These are phyloP conservation scores for Aplysina aerophoba DNA, from an alignment of 37 sponge, comb jelly and placozoan genomes.

Conservation along the genomic window DNA sequence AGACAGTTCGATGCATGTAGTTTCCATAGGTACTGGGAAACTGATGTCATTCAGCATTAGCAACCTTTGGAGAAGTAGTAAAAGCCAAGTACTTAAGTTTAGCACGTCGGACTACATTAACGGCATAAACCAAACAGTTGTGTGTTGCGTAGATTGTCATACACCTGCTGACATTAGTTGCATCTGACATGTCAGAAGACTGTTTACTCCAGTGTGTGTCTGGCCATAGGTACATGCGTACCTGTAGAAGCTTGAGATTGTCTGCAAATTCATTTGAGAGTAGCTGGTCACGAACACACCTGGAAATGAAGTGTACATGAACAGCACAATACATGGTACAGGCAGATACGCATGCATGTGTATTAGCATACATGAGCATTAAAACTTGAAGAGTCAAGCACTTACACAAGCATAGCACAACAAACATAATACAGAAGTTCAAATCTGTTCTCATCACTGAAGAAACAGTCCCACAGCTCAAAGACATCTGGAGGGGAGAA, in stretches of 20 bases:
- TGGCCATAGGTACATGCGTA: conserved; percentile 19
- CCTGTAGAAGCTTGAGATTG: conserved; percentile 71
- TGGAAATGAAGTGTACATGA: not conserved
- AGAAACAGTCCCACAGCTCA: conserved; percentile 87
- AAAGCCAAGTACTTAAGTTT: too few relatives aligned
- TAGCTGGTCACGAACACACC: conserved; percentile 57
- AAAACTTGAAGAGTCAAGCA: not conserved
- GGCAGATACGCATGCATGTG: not conserved
- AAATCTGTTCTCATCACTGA: conserved; percentile 84
- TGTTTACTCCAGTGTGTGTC: too few relatives aligned
- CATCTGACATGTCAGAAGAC: too few relatives aligned
- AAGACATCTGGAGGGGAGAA: conserved; percentile 70
- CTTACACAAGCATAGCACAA: conserved; percentile 91
- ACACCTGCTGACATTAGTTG: too few relatives aligned
- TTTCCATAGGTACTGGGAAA: too few relatives aligned
- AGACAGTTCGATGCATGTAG: too few relatives aligned
- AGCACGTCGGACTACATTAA: too few relatives aligned
- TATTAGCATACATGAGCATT: not conserved
- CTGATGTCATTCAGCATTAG: too few relatives aligned
- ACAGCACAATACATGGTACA: not conserved
- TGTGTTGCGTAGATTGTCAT: too few relatives aligned
- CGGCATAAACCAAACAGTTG: too few relatives aligned
- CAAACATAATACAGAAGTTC: conserved; percentile 84
- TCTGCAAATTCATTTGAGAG: conserved; percentile 61
- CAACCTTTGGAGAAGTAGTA: too few relatives aligned